These are phyloP conservation scores for Nycteola revayana DNA, from an alignment of 2,888 invertebrate genomes.

Conservation along the genomic window DNA sequence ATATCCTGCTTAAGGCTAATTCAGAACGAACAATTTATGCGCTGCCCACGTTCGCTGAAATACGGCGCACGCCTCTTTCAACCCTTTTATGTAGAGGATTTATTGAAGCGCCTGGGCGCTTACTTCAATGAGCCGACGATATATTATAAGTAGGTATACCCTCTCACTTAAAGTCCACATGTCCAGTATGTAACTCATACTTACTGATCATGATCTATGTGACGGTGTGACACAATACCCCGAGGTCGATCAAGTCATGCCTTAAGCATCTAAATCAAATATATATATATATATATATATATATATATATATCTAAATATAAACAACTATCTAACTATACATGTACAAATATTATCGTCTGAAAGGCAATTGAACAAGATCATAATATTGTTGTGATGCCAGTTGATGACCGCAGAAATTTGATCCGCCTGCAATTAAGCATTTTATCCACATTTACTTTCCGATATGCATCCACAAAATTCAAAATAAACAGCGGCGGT, in stretches of 20 bases:
- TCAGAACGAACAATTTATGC: slow-evolving; percentile 69
- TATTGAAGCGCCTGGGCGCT: slow-evolving; percentile 63
- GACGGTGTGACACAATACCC: slow-evolving; percentile 52
- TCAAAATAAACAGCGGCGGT: slow-evolving; percentile 55
- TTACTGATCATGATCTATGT: slow-evolving; percentile 61
- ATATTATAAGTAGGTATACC: too few relatives aligned
- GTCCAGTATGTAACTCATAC: slow-evolving; percentile 59
- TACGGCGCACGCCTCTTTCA: slow-evolving; percentile 67
- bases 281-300: too few relatives aligned
- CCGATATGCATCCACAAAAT: slow-evolving; percentile 47
- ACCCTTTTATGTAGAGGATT: slow-evolving; percentile 74
- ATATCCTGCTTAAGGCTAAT: slow-evolving; percentile 72
- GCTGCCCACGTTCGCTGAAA: slow-evolving; percentile 70
- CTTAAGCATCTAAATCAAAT: too few relatives aligned
- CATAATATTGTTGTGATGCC: too few relatives aligned
- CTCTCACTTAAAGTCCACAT: too few relatives aligned
- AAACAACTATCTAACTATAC: too few relatives aligned
- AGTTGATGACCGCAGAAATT: too few relatives aligned
- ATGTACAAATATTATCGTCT: too few relatives aligned
- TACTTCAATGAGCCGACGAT: slow-evolving; percentile 58
- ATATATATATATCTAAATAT: too few relatives aligned
- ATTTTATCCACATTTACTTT: slow-evolving; percentile 17
- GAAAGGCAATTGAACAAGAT: too few relatives aligned
- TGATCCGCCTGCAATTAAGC: too few relatives aligned
- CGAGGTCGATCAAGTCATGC: slow-evolving; percentile 46